A percentile compares a stretch with the other conserved stretches of the same genome.
Evolutionary conservation across 2,113 vertebrate genomes (phyloP).

Genomic region (Sardina pilchardus): DNA sequence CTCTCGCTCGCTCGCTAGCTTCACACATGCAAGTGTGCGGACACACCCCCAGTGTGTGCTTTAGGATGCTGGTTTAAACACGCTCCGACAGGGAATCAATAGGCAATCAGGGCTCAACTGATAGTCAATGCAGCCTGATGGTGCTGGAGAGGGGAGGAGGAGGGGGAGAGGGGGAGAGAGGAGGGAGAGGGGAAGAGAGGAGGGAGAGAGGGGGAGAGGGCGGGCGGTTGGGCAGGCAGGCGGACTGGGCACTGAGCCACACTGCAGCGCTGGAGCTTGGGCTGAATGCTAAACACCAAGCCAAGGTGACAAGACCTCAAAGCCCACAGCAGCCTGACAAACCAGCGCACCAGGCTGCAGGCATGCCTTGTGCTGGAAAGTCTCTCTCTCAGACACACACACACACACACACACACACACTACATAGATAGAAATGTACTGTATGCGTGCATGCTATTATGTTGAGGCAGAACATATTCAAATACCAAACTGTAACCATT

Average conservation of each 20-base stretch:
- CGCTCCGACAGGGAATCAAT: slow-evolving; percentile 50
- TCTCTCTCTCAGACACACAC: slow-evolving; percentile 10
- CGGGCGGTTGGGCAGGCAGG: background rate
- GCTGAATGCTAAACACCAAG: slow-evolving; percentile 33
- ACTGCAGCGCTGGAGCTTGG: background rate
- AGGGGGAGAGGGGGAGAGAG: background rate
- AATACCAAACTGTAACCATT: background rate
- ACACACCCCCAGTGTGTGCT: background rate
- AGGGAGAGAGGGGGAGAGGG: background rate
- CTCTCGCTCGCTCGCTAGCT: background rate
- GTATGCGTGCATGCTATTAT: background rate
- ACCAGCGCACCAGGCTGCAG: slow-evolving; percentile 19
- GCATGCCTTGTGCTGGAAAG: background rate
- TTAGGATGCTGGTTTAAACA: slow-evolving; percentile 32
- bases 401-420: slow-evolving; percentile 22
- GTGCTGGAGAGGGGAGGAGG: background rate
- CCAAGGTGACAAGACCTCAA: slow-evolving; percentile 28
- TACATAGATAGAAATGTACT: background rate
- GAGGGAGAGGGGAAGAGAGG: background rate
- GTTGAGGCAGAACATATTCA: background rate
- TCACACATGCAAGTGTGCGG: slow-evolving; percentile 18
- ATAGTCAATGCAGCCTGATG: slow-evolving; percentile 40
- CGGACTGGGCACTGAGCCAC: background rate
- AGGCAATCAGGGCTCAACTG: slow-evolving; percentile 45
- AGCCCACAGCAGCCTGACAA: background rate